These are phyloP conservation scores for Cerastis rubricosa DNA, from an alignment of 2,888 invertebrate species.

Conservation along the genomic window DNA sequence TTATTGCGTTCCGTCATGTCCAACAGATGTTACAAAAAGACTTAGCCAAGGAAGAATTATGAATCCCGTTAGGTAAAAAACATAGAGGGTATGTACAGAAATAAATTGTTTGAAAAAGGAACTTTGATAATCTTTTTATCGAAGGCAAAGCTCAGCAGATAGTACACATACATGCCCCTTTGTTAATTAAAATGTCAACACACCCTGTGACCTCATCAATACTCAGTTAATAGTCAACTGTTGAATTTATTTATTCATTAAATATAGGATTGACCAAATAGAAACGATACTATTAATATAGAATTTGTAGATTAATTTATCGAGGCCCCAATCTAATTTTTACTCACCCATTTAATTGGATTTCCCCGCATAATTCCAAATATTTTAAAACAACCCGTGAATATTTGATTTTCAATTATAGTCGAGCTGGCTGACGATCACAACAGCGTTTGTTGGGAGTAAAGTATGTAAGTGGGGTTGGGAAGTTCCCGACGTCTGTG, in stretches of 20 bases:
- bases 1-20: neutral
- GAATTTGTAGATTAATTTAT: conserved; percentile 41
- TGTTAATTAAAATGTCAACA: conserved; percentile 21
- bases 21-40: neutral
- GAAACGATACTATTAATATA: conserved; percentile 26
- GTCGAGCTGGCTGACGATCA: conserved; percentile 13
- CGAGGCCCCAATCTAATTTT: conserved; percentile 36
- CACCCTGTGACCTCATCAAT: conserved; percentile 9
- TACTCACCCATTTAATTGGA: conserved; percentile 35
- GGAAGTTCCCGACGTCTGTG: conserved; percentile 25
- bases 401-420: conserved; percentile 52
- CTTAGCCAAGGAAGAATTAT: neutral
- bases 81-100: neutral
- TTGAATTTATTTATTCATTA: conserved; percentile 21
- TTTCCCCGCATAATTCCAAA: conserved; percentile 28
- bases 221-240: neutral
- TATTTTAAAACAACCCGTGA: conserved; percentile 41
- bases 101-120: neutral
- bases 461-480: conserved; percentile 31
- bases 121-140: neutral
- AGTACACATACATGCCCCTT: neutral
- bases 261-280: conserved; percentile 20
- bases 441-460: conserved; percentile 33
- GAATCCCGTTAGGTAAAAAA: neutral
- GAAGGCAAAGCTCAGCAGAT: conserved; percentile 2